phyloP scores from a whole-genome alignment of 2,888 invertebrate species.

The Eupithecia centaureata region DNA sequence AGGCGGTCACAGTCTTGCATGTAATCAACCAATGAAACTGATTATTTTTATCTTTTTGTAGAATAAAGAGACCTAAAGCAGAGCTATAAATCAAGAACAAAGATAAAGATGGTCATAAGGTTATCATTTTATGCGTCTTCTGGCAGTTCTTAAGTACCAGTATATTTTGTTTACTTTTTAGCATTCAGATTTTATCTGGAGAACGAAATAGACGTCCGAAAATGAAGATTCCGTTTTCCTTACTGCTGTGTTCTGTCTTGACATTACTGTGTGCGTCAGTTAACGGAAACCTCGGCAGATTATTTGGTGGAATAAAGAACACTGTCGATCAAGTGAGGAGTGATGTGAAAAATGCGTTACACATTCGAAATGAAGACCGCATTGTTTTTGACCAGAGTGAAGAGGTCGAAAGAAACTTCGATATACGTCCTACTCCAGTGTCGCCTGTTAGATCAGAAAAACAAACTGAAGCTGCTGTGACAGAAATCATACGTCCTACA shows the following conservation, averaged over 20 bases:
- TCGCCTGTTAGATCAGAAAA: slow-evolving; percentile 1
- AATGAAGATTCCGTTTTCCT: slow-evolving; percentile 55
- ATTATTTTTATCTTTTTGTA: slow-evolving; percentile 12
- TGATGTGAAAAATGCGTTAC: slow-evolving; percentile 49
- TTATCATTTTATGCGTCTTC: slow-evolving; percentile 18
- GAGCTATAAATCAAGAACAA: not conserved
- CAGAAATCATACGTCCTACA: no score
- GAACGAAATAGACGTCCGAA: slow-evolving; percentile 39
- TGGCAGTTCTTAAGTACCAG: slow-evolving; percentile 1
- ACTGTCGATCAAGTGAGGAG: slow-evolving; percentile 48
- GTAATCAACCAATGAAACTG: not conserved
- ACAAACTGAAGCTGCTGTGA: not conserved
- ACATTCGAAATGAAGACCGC: slow-evolving; percentile 17
- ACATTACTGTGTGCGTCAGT: slow-evolving; percentile 42
- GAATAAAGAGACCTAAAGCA: not conserved
- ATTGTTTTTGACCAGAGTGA: slow-evolving; percentile 42
- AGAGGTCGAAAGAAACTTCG: slow-evolving; percentile 17
- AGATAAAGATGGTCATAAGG: slow-evolving; percentile 14
- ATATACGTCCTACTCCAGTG: slow-evolving; percentile 8
- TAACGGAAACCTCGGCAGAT: slow-evolving; percentile 48
- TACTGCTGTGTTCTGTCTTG: slow-evolving; percentile 52
- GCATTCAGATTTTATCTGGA: slow-evolving; percentile 40
- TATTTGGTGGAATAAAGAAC: slow-evolving; percentile 54
- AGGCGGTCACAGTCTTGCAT: not conserved
- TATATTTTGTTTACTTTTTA: slow-evolving; percentile 17